Evolutionary conservation across 2,113 vertebrate genomes (phyloP), one percentile per base, ranked within the genome.

Genomic region (Colinus virginianus): DNA sequence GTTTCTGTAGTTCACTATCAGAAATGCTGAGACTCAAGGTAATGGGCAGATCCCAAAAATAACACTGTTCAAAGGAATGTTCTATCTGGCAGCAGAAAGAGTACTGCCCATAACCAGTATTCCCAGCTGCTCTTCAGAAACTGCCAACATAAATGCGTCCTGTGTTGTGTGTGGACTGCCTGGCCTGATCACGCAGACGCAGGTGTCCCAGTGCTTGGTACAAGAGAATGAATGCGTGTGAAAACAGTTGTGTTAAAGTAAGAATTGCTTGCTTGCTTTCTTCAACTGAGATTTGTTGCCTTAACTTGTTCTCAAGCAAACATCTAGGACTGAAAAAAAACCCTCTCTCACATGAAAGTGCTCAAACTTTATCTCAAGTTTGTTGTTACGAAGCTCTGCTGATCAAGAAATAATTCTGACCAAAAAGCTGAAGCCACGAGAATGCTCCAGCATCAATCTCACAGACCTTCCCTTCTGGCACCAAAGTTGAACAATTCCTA

Each of bases 211-310:
- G n/a, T 55, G 42, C 0, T 4, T 53, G 34, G 30, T 58, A 28
- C 11, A 23, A 90, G 10, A 81, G 22, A 93, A 87, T 21, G 7
- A 82, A 19, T 20, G 46, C 17, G 46, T 61, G 14, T 30, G 48
- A 85, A 91, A 85, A 53, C 14, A 63, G 15, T 59, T 92, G 78
- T 78, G 21, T 79, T 70, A 74, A 83, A 91, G 90, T 75, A 42
- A 84, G 55, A 85, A 67, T 72, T 40, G 11, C 89, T 87, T 74
- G 74, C 34, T n/a, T 74, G 77, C 34, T 38, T 62, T 17, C 40
- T 78, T 90, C 56, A 36, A 87, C 7, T 32, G 26, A 45, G 16
- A 70, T 89, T 91, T 85, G 76, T 67, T 88, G 86, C 42, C 86
- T 38, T 80, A 16, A 66, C 69, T 93, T 77, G 32, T 55, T 46